Conservation (phyloP, 2,888 invertebrate genomes). For the Luffia ferchaultella region DNA sequence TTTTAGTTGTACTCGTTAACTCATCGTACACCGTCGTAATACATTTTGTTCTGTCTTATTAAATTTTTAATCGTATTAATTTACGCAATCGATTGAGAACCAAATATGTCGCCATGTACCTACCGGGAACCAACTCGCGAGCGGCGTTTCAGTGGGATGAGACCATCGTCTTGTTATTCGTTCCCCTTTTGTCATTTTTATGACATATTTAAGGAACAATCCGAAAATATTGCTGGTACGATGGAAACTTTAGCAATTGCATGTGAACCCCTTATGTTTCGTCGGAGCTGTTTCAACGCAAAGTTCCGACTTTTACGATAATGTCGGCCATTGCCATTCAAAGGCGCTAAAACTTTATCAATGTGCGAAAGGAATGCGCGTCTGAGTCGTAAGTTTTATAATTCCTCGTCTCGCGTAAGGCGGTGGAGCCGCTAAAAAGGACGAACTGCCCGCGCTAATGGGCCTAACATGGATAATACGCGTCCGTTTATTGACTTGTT, state of each 20-base stretch:
- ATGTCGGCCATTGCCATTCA: slow-evolving; percentile 65
- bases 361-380: slow-evolving; percentile 58
- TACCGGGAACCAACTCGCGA: too few species aligned
- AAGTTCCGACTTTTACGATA: slow-evolving; percentile 65
- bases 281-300: slow-evolving; percentile 53
- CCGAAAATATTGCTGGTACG: slow-evolving; percentile 50
- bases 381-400: slow-evolving; percentile 28
- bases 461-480: background rate
- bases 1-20: too few species aligned
- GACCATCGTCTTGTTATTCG: too few species aligned
- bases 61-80: too few species aligned
- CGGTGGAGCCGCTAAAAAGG: background rate
- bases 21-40: too few species aligned
- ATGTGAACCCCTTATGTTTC: slow-evolving; percentile 63
- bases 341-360: slow-evolving; percentile 63
- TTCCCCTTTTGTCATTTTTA: slow-evolving; percentile 56
- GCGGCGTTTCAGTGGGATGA: too few species aligned
- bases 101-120: too few species aligned
- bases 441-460: background rate
- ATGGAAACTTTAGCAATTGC: slow-evolving; percentile 62
- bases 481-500: background rate
- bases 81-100: too few species aligned
- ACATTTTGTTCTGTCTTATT: too few species aligned
- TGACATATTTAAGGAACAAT: slow-evolving; percentile 50
- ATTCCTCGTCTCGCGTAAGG: background rate